These are phyloP conservation scores for Sipha flava DNA, from an alignment of 1,140 invertebrate species.

Conservation along the genomic window DNA sequence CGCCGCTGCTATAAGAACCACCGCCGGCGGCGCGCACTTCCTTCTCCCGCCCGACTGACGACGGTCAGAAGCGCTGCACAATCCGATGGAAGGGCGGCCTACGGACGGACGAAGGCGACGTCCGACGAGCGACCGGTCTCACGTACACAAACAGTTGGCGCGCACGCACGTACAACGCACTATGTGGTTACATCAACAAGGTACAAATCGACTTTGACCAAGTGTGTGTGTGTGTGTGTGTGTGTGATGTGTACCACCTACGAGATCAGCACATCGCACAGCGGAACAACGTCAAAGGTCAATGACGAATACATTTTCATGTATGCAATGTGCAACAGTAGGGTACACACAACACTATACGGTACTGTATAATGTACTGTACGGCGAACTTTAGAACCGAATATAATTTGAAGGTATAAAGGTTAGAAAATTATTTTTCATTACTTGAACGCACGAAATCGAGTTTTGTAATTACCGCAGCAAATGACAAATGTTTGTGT, in stretches of 20 bases:
- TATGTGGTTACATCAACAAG: neutral
- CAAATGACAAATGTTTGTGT: too few relatives aligned
- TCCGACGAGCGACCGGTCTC: neutral
- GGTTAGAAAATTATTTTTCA: neutral
- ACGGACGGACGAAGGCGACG: neutral
- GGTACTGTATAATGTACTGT: neutral
- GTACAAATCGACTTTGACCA: neutral
- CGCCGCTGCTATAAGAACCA: too few relatives aligned
- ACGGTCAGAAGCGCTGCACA: neutral
- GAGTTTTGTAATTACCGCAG: neutral
- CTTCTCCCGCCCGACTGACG: neutral
- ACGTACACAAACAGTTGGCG: neutral
- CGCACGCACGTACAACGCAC: neutral
- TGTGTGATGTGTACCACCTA: neutral
- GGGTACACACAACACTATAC: neutral
- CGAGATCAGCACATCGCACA: neutral
- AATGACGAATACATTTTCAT: slow-evolving; percentile 10
- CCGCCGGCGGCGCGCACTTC: neutral
- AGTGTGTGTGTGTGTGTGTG: neutral
- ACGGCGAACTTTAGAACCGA: neutral
- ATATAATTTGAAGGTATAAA: neutral
- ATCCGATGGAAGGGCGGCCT: neutral
- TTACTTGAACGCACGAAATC: neutral
- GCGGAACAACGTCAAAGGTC: neutral
- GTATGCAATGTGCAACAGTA: neutral